These are phyloP conservation scores for mouse (Mus musculus) DNA, from an alignment of 2,113 vertebrate species.

Conservation along the genomic window DNA sequence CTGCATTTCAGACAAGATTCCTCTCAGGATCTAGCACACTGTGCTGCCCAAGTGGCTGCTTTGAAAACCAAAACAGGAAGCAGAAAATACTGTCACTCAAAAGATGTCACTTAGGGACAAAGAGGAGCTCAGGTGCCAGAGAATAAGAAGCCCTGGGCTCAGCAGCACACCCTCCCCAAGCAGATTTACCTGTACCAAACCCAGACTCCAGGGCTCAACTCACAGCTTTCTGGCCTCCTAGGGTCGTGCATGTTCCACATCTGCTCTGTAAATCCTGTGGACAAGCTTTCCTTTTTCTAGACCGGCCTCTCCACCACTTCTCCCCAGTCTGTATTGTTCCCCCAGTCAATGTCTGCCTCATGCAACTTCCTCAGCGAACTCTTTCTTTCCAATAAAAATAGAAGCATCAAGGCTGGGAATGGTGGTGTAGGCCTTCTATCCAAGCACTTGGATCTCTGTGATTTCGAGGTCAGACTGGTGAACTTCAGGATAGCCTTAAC, in stretches of 20 bases:
- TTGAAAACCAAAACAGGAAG: conserved; percentile 45
- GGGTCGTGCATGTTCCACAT: neutral
- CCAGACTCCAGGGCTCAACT: neutral
- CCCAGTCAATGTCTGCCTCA: neutral
- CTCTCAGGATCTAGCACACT: conserved; percentile 50
- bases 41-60: conserved; percentile 28
- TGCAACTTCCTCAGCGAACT: neutral
- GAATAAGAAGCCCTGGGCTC: neutral
- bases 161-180: neutral
- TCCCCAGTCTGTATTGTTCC: neutral
- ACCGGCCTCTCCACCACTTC: neutral
- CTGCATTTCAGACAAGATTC: conserved; percentile 66
- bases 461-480: neutral
- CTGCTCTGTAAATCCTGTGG: neutral
- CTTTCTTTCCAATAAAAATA: neutral
- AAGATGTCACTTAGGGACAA: neutral
- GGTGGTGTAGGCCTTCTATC: neutral
- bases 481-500: neutral
- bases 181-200: neutral
- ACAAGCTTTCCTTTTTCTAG: neutral
- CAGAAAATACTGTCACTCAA: neutral
- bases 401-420: neutral
- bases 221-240: neutral
- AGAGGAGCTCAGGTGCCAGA: neutral
- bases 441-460: neutral